Base-by-base conservation (phyloP, 2,797 vertebrate species). In the Leptodactylus fallax region DNA sequence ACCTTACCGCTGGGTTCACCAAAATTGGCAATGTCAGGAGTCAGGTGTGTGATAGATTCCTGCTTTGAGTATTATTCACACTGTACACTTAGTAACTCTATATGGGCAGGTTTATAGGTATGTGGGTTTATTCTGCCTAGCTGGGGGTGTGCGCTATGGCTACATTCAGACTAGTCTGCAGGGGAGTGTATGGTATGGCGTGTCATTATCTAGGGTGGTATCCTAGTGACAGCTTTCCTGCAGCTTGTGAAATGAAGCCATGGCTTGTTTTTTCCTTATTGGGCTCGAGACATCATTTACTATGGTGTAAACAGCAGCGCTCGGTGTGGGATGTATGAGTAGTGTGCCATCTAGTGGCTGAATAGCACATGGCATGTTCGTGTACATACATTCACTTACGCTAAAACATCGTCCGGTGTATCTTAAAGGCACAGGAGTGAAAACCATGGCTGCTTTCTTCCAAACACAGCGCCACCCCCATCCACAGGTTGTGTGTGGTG, bases 1-100 rank as follows among this genome's bases (percentile, higher is more conserved):
- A 94, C 92, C 94, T 98, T 89, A 94, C 97, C 14, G 93, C 97
- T 80, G 97, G 95, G 90, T 99, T 98, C 92, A 95, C 96, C 93
- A 99, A 99, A 95, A 96, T 99, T 83, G 93, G 95, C 25, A 95
- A 95, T 82, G 94, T 98, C 90, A 97, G 98, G 92, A 93, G 95
- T 92, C 98, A 99, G 95, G 98, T 99, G 96, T 95, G 95, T 91
- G 56, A 19, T n/a, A n/a, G n/a, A n/a, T n/a, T n/a, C n/a, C n/a
- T n/a, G n/a, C n/a, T n/a, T n/a, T n/a, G 0, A 21, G 21, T 49
- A 36, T 36, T 36, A 36, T 36, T 36, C 36, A 36, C 36, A 36
- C 36, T 53, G 51, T 53, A 53, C 51, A 53, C 7, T 53, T 36
- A 36, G 1, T 36, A 36, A 53, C 51, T 12, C 51, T 53, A 12